Percentiles rank a stretch among this genome's conserved stretches.
phyloP scores from a whole-genome alignment of 2,888 invertebrate genomes.

The Trachelus iudaicus region DNA sequence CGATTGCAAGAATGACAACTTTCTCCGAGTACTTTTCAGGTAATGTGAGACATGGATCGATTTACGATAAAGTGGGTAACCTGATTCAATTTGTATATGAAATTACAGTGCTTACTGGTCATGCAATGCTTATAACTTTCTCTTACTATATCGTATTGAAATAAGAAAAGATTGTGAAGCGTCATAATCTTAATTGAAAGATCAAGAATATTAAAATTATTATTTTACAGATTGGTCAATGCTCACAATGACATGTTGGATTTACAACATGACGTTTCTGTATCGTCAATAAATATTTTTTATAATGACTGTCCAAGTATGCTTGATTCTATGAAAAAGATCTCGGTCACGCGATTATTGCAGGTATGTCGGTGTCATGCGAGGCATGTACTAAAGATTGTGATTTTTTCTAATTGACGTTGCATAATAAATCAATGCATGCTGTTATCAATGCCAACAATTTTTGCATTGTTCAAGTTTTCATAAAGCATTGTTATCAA shows the following conservation, averaged over 20 bases:
- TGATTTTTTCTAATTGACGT: not conserved
- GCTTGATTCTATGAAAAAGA: constrained; percentile 76
- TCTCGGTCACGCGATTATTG: constrained; percentile 79
- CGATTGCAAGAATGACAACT: constrained; percentile 39
- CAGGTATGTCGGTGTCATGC: constrained; percentile 68
- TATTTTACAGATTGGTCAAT: constrained; percentile 71
- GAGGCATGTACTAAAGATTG: not conserved
- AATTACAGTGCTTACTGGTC: not conserved
- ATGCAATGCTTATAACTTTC: not conserved
- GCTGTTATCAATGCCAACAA: not conserved
- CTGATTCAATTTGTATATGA: not conserved
- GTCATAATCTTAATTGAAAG: not conserved
- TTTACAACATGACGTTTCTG: constrained; percentile 71
- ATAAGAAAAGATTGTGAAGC: not conserved
- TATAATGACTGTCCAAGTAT: constrained; percentile 82
- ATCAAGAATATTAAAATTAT: not conserved
- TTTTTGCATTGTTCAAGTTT: constrained; percentile 1
- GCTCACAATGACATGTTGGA: constrained; percentile 73
- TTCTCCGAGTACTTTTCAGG: constrained; percentile 47
- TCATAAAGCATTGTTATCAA: not conserved
- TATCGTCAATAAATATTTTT: constrained; percentile 73
- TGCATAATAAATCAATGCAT: not conserved
- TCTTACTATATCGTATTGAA: not conserved
- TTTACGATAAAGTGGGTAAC: not conserved
- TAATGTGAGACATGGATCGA: constrained; percentile 17